Evolutionary conservation across 2,113 vertebrate genomes (phyloP).

Genomic region (Aldabrachelys gigantea): DNA sequence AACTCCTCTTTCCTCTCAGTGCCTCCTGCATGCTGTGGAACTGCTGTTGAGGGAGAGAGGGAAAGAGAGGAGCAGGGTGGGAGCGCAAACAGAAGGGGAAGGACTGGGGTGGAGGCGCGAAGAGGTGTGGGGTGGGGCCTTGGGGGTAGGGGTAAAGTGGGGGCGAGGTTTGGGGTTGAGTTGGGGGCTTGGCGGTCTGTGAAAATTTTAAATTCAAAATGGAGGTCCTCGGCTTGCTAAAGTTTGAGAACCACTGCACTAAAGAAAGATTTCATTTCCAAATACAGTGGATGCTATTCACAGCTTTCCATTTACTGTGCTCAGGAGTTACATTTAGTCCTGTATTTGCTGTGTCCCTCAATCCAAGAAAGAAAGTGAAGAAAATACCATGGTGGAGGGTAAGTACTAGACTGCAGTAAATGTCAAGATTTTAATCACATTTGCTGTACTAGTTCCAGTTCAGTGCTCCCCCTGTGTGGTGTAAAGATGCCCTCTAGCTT

Average conservation of each 20-base stretch:
- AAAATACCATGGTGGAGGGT: not conserved
- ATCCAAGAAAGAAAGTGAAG: not conserved
- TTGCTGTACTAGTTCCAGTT: not conserved
- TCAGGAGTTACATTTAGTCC: not conserved
- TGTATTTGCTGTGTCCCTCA: not conserved
- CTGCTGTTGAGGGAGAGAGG: too few species aligned
- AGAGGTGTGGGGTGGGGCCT: too few species aligned
- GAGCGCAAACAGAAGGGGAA: too few species aligned
- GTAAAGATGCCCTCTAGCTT: not conserved
- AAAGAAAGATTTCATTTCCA: not conserved
- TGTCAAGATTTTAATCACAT: not conserved
- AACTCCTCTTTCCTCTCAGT: too few species aligned
- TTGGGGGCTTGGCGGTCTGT: too few species aligned
- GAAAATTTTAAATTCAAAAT: too few species aligned
- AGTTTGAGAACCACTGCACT: not conserved
- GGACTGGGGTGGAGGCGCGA: too few species aligned
- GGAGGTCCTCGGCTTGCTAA: too few species aligned
- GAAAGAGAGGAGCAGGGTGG: too few species aligned
- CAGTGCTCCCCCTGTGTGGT: not conserved
- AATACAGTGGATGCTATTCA: not conserved
- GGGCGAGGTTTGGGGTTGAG: too few species aligned
- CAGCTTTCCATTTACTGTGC: not conserved
- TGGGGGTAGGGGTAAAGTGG: too few species aligned
- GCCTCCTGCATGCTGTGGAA: too few species aligned
- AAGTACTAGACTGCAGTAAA: not conserved